phyloP scores from a whole-genome alignment of 2,113 vertebrate species.

The Cisticola juncidis region DNA sequence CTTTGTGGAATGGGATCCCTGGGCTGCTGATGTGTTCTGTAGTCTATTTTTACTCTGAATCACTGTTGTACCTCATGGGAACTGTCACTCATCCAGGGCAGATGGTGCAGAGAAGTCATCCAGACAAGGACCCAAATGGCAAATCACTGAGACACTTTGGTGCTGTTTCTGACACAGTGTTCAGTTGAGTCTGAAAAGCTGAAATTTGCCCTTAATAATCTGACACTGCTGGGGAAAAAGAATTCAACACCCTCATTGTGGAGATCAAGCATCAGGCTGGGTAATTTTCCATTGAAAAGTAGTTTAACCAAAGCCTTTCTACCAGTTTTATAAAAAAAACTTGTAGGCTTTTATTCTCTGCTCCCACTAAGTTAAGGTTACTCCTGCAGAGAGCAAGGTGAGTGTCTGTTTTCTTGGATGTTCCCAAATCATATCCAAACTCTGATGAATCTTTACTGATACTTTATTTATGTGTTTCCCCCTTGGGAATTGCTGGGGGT shows the following conservation, averaged over 20 bases:
- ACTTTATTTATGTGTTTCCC: background rate
- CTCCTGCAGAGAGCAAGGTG: background rate
- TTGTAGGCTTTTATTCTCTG: background rate
- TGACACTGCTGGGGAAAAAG: background rate
- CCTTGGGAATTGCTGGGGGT: background rate
- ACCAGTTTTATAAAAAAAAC: background rate
- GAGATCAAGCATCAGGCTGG: background rate
- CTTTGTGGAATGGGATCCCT: background rate
- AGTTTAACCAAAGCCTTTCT: background rate
- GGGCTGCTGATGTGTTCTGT: background rate
- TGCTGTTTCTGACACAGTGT: background rate
- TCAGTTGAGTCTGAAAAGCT: background rate
- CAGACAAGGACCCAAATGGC: background rate
- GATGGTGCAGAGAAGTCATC: background rate
- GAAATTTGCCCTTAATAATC: background rate
- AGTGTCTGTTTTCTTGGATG: background rate
- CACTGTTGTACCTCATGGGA: background rate
- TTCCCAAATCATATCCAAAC: background rate
- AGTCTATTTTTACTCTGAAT: slow-evolving; percentile 2
- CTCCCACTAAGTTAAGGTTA: background rate
- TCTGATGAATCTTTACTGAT: background rate
- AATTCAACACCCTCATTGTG: background rate
- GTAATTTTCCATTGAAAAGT: background rate
- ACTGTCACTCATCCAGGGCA: background rate
- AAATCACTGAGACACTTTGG: slow-evolving; percentile 1